Conservation (phyloP, 2,888 invertebrate species). For the Hypomecis atomaria region DNA sequence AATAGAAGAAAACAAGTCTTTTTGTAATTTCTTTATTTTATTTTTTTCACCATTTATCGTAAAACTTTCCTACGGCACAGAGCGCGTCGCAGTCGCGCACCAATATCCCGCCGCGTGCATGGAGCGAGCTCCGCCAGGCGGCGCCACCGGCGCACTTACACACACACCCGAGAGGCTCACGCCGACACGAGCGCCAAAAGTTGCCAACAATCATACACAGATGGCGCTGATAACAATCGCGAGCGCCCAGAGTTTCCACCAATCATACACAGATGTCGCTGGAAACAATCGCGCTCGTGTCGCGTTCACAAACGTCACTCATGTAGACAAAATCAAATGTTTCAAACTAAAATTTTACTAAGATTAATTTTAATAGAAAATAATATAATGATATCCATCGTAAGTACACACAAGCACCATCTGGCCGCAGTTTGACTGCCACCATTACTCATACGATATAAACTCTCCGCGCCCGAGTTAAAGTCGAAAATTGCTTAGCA, state of each 20-base stretch:
- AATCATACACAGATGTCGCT: constrained; percentile 47
- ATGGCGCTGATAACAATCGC: constrained; percentile 44
- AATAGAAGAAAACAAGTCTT: constrained; percentile 45
- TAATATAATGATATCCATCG: constrained; percentile 74
- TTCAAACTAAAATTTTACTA: constrained; percentile 69
- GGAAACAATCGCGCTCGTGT: constrained; percentile 48
- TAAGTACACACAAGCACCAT: constrained; percentile 83
- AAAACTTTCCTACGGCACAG: constrained; percentile 83
- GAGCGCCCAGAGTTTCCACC: no score
- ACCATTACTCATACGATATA: constrained; percentile 58
- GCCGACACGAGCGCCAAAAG: constrained; percentile 46
- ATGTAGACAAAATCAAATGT: constrained; percentile 30
- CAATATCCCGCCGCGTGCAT: constrained; percentile 81
- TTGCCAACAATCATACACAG: constrained; percentile 39
- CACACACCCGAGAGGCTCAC: constrained; percentile 52
- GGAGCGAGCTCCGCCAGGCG: constrained; percentile 55
- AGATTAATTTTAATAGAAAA: constrained; percentile 62
- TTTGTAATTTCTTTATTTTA: constrained; percentile 82
- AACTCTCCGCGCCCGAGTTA: constrained; percentile 53
- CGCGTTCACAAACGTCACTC: constrained; percentile 47
- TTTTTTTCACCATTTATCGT: constrained; percentile 85
- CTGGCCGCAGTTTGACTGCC: constrained; percentile 77
- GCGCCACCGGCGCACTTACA: constrained; percentile 34
- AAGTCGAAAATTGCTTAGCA: constrained; percentile 56
- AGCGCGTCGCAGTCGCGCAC: constrained; percentile 80